Percentiles rank a stretch among this genome's conserved stretches.
These are phyloP conservation scores for Onthophagus sagittarius DNA, from an alignment of 2,888 invertebrate species.

Conservation along the genomic window DNA sequence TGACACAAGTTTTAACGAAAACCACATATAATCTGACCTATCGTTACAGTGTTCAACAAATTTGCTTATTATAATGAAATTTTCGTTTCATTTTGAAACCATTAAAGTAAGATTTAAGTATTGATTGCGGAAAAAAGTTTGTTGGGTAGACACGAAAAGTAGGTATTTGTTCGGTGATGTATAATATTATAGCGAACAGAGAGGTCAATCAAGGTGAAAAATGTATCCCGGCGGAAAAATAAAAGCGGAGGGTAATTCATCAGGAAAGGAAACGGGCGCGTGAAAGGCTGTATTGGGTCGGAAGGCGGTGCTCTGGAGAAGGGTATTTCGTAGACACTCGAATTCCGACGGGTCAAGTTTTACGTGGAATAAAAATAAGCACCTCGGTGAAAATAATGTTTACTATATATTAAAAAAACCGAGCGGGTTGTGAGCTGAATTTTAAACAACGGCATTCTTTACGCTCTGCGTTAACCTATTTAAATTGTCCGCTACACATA, in stretches of 20 bases:
- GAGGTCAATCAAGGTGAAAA: slow-evolving; percentile 36
- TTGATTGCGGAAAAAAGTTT: too few species aligned
- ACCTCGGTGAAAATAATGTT: slow-evolving; percentile 8
- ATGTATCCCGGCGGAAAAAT: slow-evolving; percentile 34
- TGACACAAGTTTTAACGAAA: too few species aligned
- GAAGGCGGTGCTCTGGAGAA: background rate
- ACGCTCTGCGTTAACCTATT: slow-evolving; percentile 10
- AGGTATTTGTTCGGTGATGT: slow-evolving; percentile 15
- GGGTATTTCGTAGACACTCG: background rate
- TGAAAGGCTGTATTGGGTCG: background rate
- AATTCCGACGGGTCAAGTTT: slow-evolving; percentile 7
- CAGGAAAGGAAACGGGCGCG: slow-evolving; percentile 24
- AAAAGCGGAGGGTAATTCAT: slow-evolving; percentile 36
- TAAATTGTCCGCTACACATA: slow-evolving; percentile 14
- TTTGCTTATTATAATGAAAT: too few species aligned
- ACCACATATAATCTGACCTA: too few species aligned
- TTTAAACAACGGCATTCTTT: slow-evolving; percentile 8
- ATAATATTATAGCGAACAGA: slow-evolving; percentile 35
- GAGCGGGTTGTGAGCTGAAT: background rate
- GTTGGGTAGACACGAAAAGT: slow-evolving; percentile 22
- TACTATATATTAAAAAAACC: slow-evolving; percentile 11
- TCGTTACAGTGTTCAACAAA: too few species aligned
- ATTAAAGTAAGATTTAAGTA: too few species aligned
- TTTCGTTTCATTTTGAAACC: too few species aligned
- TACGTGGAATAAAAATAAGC: slow-evolving; percentile 8